Percentiles rank a stretch among this genome's conserved stretches.
Conservation (phyloP, 2,888 invertebrate species). For the Synergus gifuensis region DNA sequence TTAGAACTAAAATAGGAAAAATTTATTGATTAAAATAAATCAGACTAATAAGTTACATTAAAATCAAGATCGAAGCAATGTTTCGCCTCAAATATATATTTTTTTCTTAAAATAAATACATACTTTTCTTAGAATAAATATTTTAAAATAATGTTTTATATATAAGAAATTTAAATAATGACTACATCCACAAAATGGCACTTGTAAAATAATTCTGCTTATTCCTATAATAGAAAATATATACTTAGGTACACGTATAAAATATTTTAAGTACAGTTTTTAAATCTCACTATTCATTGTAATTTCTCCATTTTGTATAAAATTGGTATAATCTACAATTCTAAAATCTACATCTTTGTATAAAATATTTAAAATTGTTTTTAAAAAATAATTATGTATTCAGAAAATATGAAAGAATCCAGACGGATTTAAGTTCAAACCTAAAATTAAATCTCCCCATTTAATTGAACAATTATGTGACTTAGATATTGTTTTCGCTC, state of each 20-base stretch:
- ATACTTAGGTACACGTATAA: slow-evolving; percentile 6
- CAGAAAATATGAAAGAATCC: not conserved
- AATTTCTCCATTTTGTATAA: not conserved
- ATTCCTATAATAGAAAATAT: not conserved
- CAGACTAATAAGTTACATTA: not conserved
- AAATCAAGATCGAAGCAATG: not conserved
- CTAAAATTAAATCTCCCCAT: no score
- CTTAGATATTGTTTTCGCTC: no score
- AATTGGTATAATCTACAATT: not conserved
- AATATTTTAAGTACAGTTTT: slow-evolving; percentile 8
- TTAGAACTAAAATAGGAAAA: slow-evolving; percentile 40
- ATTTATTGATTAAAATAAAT: slow-evolving; percentile 5
- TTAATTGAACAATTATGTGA: no score
- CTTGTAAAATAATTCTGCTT: slow-evolving; percentile 5
- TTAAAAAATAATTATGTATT: not conserved
- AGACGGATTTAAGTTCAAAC: not conserved
- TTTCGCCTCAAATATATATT: not conserved
- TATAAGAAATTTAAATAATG: slow-evolving; percentile 35
- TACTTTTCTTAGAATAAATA: slow-evolving; percentile 7
- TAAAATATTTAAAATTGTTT: not conserved
- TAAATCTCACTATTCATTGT: not conserved
- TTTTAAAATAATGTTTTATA: slow-evolving; percentile 15
- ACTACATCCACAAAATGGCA: slow-evolving; percentile 35
- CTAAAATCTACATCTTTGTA: not conserved
- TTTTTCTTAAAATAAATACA: slow-evolving; percentile 26